Evolutionary conservation across 2,113 vertebrate species (phyloP).

Genomic region (Pterocles gutturalis): DNA sequence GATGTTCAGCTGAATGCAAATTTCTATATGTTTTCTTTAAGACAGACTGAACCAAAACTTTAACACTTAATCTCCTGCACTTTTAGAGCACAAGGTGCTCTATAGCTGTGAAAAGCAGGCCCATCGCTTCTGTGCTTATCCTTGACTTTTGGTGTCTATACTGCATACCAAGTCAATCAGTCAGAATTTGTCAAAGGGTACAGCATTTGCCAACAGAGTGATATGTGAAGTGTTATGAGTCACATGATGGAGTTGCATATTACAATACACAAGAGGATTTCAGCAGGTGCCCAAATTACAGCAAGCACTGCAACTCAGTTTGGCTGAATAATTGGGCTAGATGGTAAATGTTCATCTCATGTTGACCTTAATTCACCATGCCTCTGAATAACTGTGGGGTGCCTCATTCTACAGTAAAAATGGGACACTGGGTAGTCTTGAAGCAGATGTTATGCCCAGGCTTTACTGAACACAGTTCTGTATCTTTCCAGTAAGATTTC

Average conservation of each 20-base stretch:
- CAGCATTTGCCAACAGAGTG: not conserved
- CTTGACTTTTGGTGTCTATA: not conserved
- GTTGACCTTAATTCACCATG: not conserved
- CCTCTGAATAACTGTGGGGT: not conserved
- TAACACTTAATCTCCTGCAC: not conserved
- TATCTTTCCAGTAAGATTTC: not conserved
- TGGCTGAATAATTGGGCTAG: not conserved
- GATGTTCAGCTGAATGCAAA: conserved; percentile 12
- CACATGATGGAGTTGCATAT: not conserved
- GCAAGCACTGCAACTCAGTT: not conserved
- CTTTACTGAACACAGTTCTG: not conserved
- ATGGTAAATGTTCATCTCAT: not conserved
- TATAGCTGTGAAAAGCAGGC: not conserved
- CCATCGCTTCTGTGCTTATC: not conserved
- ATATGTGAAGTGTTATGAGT: not conserved
- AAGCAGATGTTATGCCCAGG: not conserved
- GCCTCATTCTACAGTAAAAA: not conserved
- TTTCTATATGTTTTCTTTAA: not conserved
- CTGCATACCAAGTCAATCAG: not conserved
- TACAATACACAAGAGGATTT: not conserved
- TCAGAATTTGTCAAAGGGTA: not conserved
- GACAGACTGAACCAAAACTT: not conserved
- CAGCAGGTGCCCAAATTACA: not conserved
- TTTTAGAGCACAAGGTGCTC: not conserved
- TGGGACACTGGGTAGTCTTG: not conserved